A percentile compares a stretch with the other conserved stretches of the same genome.
Evolutionary conservation across 1,140 invertebrate species (phyloP).

Genomic region (Coptotermes formosanus): DNA sequence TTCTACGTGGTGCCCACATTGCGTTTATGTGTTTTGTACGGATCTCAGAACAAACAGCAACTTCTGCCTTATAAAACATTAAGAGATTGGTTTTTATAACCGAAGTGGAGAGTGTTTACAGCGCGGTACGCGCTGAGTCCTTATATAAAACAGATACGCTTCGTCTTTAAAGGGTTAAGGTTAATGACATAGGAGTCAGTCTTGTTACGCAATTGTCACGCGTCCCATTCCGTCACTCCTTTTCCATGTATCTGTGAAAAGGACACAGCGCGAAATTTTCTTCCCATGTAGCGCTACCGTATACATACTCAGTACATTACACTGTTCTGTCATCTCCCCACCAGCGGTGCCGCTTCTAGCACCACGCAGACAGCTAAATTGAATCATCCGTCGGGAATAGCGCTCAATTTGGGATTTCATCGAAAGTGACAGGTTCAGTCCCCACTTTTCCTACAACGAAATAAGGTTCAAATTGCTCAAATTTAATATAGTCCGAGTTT

Average conservation of each 20-base stretch:
- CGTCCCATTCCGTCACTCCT: too few relatives aligned
- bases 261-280: not conserved
- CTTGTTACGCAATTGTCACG: too few relatives aligned
- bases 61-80: too few relatives aligned
- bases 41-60: too few relatives aligned
- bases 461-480: not conserved
- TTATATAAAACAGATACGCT: too few relatives aligned
- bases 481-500: not conserved
- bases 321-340: not conserved
- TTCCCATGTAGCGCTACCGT: not conserved
- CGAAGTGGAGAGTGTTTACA: too few relatives aligned
- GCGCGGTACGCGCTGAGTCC: too few relatives aligned
- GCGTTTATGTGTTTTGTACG: too few relatives aligned
- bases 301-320: not conserved
- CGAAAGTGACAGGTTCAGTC: not conserved
- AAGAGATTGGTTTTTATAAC: too few relatives aligned
- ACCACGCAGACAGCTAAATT: not conserved
- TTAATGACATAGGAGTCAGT: too few relatives aligned
- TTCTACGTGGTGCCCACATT: too few relatives aligned
- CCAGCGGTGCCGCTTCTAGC: not conserved
- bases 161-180: too few relatives aligned
- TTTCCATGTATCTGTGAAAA: not conserved
- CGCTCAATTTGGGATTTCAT: constrained; percentile 10
- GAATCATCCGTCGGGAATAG: constrained; percentile 5
- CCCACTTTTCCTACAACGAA: not conserved